phyloP scores from a whole-genome alignment of 2,888 invertebrate species.

The Aphidius colemani region DNA sequence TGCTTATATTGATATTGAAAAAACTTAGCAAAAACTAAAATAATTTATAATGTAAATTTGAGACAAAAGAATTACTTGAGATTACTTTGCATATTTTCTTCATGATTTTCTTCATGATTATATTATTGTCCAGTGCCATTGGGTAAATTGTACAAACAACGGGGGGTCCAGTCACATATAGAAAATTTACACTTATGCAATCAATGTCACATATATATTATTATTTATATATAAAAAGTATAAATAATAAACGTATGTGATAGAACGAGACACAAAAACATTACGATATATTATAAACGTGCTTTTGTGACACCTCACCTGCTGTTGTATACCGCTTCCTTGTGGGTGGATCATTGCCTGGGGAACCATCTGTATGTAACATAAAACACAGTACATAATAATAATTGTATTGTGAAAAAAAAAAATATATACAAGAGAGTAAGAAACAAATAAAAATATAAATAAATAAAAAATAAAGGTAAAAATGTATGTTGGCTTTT shows the following conservation, averaged over 20 bases:
- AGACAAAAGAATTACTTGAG: constrained; percentile 16
- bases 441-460: constrained; percentile 40
- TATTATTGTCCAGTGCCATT: constrained; percentile 45
- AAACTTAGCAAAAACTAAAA: too few species aligned
- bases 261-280: too few species aligned
- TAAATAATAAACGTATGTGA: constrained; percentile 41
- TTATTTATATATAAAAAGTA: constrained; percentile 36
- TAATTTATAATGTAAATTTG: not conserved
- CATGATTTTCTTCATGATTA: not conserved
- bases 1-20: too few species aligned
- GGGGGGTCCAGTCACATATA: constrained; percentile 21
- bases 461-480: constrained; percentile 6
- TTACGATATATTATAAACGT: constrained; percentile 58
- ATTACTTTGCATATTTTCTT: constrained; percentile 27
- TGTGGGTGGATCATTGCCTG: constrained; percentile 55
- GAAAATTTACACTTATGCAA: constrained; percentile 26
- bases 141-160: constrained; percentile 38
- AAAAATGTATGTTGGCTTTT: constrained; percentile 19
- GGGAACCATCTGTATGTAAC: constrained; percentile 6
- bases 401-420: too few species aligned
- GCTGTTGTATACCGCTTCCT: constrained; percentile 54
- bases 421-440: constrained; percentile 15
- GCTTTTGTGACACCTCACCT: constrained; percentile 59
- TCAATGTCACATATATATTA: constrained; percentile 26
- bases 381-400: not conserved